Base-by-base conservation (phyloP, 2,888 invertebrate species). In the Melanargia galathea region DNA sequence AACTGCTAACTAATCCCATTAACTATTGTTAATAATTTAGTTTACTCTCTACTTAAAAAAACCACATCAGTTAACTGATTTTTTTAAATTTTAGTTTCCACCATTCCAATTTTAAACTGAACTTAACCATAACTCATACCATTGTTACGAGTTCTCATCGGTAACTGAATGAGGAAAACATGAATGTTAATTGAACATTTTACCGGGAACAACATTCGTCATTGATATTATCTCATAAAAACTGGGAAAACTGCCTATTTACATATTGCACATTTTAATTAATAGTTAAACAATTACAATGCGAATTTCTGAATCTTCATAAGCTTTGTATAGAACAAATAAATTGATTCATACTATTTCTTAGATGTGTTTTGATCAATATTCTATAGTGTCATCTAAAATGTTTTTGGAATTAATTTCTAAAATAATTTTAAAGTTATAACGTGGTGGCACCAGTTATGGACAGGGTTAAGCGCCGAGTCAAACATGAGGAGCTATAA, bases 151-250 rank as follows among this genome's bases (percentile, higher is more conserved):
- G 11, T 11, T 20, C 60, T n/a, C 22, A 43, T 13, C 33, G 40
- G 18, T 33, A 48, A 63, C 62, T 66, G 64, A 65, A 71, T 38
- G 61, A 73, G 73, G 73, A 75, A 74, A 70, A 75, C 49, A 43
- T 61, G 55, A 62, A 55, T 67, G 62, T 65, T 63, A 49, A 62
- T 65, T 48, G 46, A 45, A 16, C 16, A 57, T 20, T 65, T 70
- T 75, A 74, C 71, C 65, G 63, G 71, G 74, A 77, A 77, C 43
- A 45, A 13, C 54, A 71, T 76, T 74, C 67, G 71, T 75, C 73
- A 75, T 43, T 24, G 18, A 18, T 20, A 46, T n/a, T 46, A 20
- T 71, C 40, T 26, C 30, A 54, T 61, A 43, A 68, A 62, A 65
- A 59, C 45, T 63, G 60, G 63, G 63, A 63, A 60, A 59, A 61